Evolutionary conservation across 2,797 vertebrate genomes (phyloP).

Genomic region (Sebastiscus albofasciatus): DNA sequence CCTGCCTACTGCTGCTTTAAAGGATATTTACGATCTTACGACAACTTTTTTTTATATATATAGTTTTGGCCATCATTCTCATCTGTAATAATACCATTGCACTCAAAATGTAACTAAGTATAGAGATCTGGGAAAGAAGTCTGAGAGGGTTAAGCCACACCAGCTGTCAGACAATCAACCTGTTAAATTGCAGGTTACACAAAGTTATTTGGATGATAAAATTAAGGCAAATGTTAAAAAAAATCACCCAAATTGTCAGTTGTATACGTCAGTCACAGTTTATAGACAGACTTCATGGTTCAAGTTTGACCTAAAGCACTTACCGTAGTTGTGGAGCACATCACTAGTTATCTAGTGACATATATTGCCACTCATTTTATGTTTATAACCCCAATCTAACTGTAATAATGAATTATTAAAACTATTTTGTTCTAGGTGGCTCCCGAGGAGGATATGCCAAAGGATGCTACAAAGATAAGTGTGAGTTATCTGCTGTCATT

Average conservation of each 20-base stretch:
- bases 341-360: neutral
- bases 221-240: neutral
- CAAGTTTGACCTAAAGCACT: neutral
- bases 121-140: neutral
- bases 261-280: neutral
- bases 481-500: slow-evolving; percentile 83
- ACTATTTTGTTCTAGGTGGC: slow-evolving; percentile 81
- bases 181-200: neutral
- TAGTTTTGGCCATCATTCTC: no score
- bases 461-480: slow-evolving; percentile 97
- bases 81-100: neutral
- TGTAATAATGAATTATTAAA: neutral
- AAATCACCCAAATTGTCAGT: neutral
- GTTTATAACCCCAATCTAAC: neutral
- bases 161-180: neutral
- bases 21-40: no score
- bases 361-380: neutral
- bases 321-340: neutral
- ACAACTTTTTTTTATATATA: no score
- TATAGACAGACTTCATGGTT: neutral
- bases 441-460: slow-evolving; percentile 88
- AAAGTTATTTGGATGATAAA: neutral
- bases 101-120: neutral
- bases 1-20: no score
- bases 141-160: neutral